Evolutionary conservation across 2,888 invertebrate genomes (phyloP).

Genomic region (Luperina nickerlii): DNA sequence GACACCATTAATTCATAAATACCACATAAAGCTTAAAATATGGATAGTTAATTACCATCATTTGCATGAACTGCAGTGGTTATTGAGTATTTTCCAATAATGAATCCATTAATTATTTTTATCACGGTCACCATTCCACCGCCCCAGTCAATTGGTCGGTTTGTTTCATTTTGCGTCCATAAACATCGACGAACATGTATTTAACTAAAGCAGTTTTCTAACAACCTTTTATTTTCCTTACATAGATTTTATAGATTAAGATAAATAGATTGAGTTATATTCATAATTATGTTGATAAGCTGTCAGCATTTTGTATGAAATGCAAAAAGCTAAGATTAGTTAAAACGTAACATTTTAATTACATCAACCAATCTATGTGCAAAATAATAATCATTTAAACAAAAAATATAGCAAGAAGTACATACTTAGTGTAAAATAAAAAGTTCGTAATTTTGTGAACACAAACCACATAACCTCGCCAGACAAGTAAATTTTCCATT

Average conservation of each 20-base stretch:
- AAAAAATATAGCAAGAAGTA: background rate
- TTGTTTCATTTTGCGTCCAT: slow-evolving; percentile 13
- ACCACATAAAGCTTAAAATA: slow-evolving; percentile 21
- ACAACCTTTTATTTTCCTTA: no score
- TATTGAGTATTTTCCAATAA: slow-evolving; percentile 74
- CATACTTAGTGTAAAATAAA: slow-evolving; percentile 13
- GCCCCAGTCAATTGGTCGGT: slow-evolving; percentile 44
- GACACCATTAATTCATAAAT: background rate
- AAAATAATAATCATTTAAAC: background rate
- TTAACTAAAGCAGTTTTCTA: background rate
- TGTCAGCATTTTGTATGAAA: background rate
- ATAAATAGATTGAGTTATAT: background rate
- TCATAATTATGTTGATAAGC: background rate
- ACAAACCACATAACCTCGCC: slow-evolving; percentile 36
- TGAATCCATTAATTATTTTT: slow-evolving; percentile 73
- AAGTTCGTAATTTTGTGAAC: slow-evolving; percentile 8
- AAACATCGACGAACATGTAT: slow-evolving; percentile 10
- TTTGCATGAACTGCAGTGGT: slow-evolving; percentile 36
- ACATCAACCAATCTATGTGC: background rate
- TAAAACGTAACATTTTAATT: background rate
- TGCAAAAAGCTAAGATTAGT: background rate
- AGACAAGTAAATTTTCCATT: slow-evolving; percentile 55
- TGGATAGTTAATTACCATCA: slow-evolving; percentile 50
- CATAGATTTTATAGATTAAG: background rate
- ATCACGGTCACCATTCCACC: slow-evolving; percentile 67